phyloP scores from a whole-genome alignment of 92 coral and sea anemone species.

The Ricordea florida region DNA sequence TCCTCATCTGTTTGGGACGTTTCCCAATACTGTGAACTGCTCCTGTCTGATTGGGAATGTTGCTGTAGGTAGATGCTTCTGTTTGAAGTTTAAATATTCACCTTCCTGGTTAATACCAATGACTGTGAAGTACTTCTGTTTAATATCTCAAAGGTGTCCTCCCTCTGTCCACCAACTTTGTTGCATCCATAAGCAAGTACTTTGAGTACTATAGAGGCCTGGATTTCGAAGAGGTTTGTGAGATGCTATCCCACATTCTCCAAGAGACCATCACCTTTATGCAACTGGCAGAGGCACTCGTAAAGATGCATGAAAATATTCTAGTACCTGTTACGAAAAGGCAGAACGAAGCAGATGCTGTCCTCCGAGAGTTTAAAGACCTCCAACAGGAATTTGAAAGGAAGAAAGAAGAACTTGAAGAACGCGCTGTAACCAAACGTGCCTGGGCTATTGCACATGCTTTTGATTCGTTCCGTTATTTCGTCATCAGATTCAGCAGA shows the following conservation, averaged over 20 bases:
- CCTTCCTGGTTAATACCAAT: too few relatives aligned
- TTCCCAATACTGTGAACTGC: too few relatives aligned
- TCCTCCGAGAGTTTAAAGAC: slow-evolving; percentile 49
- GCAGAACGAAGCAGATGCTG: slow-evolving; percentile 48
- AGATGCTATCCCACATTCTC: slow-evolving; percentile 41
- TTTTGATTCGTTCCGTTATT: slow-evolving; percentile 25
- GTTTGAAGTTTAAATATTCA: too few relatives aligned
- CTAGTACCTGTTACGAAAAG: slow-evolving; percentile 52
- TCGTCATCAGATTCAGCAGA: slow-evolving; percentile 11
- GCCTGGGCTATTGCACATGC: slow-evolving; percentile 45
- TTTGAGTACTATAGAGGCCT: slow-evolving; percentile 66
- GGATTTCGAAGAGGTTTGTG: slow-evolving; percentile 50
- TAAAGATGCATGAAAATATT: slow-evolving; percentile 57
- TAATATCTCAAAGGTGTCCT: slow-evolving; percentile 49
- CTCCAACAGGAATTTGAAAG: slow-evolving; percentile 36
- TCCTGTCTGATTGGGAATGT: too few relatives aligned
- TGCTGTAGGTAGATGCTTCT: too few relatives aligned
- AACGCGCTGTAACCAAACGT: slow-evolving; percentile 1
- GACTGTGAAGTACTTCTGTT: too few relatives aligned
- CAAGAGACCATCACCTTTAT: slow-evolving; percentile 40
- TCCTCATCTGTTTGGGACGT: too few relatives aligned
- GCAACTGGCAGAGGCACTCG: slow-evolving; percentile 13
- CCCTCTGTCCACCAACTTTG: slow-evolving; percentile 55
- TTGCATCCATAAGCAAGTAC: slow-evolving; percentile 29
- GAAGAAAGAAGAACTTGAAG: slow-evolving; percentile 27